phyloP scores from a whole-genome alignment of 2,888 invertebrate species.

The Dicranocentrus wangi region DNA sequence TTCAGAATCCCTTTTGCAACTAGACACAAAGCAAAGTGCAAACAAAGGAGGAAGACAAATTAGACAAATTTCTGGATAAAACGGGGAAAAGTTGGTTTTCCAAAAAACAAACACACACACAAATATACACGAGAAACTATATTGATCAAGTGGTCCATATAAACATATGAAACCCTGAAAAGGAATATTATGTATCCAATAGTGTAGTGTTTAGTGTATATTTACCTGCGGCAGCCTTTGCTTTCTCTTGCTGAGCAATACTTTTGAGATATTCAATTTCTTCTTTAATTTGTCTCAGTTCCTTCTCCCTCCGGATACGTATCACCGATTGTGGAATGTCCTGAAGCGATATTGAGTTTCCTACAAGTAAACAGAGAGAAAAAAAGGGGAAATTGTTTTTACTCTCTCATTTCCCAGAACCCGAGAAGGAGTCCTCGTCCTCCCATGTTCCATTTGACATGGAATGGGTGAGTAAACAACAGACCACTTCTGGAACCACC shows the following conservation, averaged over 20 bases:
- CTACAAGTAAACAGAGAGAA: conserved; percentile 19
- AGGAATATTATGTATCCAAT: no score
- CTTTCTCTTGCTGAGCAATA: conserved; percentile 55
- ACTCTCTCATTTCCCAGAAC: no score
- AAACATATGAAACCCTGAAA: no score
- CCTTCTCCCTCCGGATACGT: conserved; percentile 65
- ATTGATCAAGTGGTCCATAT: no score
- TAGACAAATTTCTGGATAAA: not conserved
- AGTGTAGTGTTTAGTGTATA: no score
- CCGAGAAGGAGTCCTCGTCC: no score
- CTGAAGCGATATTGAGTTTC: conserved; percentile 69
- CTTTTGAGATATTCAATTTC: conserved; percentile 66
- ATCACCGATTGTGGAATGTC: conserved; percentile 69
- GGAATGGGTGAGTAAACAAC: no score
- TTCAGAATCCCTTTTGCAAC: conserved; percentile 39
- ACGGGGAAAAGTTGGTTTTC: no score
- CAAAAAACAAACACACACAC: no score
- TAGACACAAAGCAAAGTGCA: not conserved
- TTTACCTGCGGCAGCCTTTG: conserved; percentile 49
- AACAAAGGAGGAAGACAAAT: not conserved
- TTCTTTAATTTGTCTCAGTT: conserved; percentile 64
- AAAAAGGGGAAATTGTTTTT: not conserved
- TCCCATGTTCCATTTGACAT: no score
- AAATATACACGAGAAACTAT: no score
- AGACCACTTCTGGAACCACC: no score